Percentiles rank a stretch among this genome's conserved stretches.
Conservation (phyloP, 2,113 vertebrate species). For the Falco punctatus region DNA sequence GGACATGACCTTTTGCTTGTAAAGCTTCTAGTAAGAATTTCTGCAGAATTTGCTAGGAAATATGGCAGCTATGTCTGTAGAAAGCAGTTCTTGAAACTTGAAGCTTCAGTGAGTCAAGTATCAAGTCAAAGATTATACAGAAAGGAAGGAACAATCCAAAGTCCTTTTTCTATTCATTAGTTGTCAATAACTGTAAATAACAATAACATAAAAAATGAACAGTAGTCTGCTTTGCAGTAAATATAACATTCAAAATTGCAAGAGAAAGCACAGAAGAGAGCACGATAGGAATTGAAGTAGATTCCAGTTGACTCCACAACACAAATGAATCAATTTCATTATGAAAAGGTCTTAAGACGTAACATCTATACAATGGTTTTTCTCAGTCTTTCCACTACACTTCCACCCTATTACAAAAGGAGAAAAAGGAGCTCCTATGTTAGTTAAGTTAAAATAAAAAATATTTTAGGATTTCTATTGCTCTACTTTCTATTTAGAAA, state of each 20-base stretch:
- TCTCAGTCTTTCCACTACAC: not conserved
- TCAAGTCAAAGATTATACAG: not conserved
- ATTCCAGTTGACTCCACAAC: not conserved
- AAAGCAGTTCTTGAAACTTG: not conserved
- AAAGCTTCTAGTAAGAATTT: not conserved
- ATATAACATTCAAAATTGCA: not conserved
- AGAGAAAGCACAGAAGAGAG: not conserved
- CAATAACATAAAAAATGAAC: not conserved
- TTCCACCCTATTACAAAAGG: not conserved
- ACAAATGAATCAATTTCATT: not conserved
- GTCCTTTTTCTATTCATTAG: not conserved
- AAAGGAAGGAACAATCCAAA: not conserved
- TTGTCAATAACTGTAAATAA: not conserved
- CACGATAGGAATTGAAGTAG: not conserved
- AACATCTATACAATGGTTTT: rapidly evolving
- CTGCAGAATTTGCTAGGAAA: not conserved
- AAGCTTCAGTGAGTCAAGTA: not conserved
- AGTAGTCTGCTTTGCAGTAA: not conserved
- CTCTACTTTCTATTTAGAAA: not conserved
- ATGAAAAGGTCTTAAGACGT: not conserved
- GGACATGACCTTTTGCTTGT: not conserved
- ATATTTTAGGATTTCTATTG: not conserved
- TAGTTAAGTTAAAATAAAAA: not conserved
- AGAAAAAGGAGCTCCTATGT: not conserved
- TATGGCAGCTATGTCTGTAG: not conserved